Evolutionary conservation across 2,888 invertebrate species (phyloP).

Genomic region (Ecliptopera silaceata): DNA sequence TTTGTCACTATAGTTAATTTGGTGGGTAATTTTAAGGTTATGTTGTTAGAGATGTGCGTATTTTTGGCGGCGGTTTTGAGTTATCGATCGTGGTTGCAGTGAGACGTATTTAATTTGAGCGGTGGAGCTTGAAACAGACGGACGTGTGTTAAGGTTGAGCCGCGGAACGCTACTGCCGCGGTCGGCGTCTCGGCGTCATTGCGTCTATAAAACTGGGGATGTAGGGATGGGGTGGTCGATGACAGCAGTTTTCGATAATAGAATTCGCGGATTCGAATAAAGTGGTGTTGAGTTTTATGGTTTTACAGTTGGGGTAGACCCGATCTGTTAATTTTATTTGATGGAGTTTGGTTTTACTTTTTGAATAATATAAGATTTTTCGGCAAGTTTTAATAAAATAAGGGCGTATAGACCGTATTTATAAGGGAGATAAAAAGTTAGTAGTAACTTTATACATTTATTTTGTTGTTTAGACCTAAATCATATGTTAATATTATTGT

Average conservation of each 20-base stretch:
- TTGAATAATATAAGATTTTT: too few relatives aligned
- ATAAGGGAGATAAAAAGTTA: too few relatives aligned
- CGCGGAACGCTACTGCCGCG: conserved; percentile 71
- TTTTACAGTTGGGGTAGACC: not conserved
- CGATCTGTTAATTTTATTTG: not conserved
- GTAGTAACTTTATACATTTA: too few relatives aligned
- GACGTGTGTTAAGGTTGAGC: conserved; percentile 53
- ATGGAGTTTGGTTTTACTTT: too few relatives aligned
- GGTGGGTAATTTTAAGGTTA: conserved; percentile 44
- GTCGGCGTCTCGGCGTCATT: conserved; percentile 63
- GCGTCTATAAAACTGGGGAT: conserved; percentile 63
- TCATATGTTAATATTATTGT: too few relatives aligned
- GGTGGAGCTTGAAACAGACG: conserved; percentile 28
- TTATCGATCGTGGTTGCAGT: conserved; percentile 57
- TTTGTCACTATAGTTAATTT: conserved; percentile 24
- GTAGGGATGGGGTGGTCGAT: conserved; percentile 50
- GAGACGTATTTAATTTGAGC: conserved; percentile 37
- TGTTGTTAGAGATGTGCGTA: conserved; percentile 30
- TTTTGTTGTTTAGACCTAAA: too few relatives aligned
- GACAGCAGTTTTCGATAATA: conserved; percentile 32
- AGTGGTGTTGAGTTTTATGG: not conserved
- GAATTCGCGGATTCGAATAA: conserved; percentile 13
- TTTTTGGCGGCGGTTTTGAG: conserved; percentile 44
- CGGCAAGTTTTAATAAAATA: too few relatives aligned
- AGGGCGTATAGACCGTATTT: too few relatives aligned